A percentile compares a stretch with the other conserved stretches of the same genome.
Evolutionary conservation across 2,888 invertebrate species (phyloP).

Genomic region (Sialis fuliginosa): DNA sequence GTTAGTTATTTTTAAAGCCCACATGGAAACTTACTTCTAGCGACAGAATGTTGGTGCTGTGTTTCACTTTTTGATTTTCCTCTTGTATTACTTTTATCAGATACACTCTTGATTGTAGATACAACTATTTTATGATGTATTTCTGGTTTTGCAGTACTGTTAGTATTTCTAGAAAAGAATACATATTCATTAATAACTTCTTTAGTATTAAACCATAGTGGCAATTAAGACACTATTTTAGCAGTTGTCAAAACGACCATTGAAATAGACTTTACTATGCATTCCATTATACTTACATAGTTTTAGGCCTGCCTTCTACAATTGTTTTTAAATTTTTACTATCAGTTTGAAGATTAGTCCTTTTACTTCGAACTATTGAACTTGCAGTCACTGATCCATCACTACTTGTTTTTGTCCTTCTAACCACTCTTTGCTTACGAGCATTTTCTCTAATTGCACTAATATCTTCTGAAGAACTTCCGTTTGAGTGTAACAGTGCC

Average conservation of each 20-base stretch:
- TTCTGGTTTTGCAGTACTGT: constrained; percentile 16
- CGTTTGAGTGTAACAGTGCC: constrained; percentile 26
- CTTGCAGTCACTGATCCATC: constrained; percentile 17
- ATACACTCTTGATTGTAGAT: constrained; percentile 25
- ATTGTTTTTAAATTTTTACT: background rate
- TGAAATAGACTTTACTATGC: background rate
- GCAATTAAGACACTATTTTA: background rate
- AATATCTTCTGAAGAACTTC: constrained; percentile 32
- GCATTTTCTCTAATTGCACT: constrained; percentile 19
- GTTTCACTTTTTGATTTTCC: constrained; percentile 17
- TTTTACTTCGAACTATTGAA: constrained; percentile 16
- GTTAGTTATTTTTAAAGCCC: no score
- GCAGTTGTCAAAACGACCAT: no score
- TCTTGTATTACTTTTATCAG: constrained; percentile 20
- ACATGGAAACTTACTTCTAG: background rate
- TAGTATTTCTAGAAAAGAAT: no score
- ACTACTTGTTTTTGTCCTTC: constrained; percentile 21
- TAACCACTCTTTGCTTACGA: constrained; percentile 23
- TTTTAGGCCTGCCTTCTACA: background rate
- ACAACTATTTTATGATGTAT: constrained; percentile 27
- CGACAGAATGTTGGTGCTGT: background rate
- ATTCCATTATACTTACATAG: background rate
- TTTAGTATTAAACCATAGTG: background rate
- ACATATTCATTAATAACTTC: no score
- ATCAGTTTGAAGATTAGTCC: constrained; percentile 7